Evolutionary conservation across 2,113 vertebrate species (phyloP), one percentile per base, ranked within the genome.

Genomic region (Ptyas mucosa): DNA sequence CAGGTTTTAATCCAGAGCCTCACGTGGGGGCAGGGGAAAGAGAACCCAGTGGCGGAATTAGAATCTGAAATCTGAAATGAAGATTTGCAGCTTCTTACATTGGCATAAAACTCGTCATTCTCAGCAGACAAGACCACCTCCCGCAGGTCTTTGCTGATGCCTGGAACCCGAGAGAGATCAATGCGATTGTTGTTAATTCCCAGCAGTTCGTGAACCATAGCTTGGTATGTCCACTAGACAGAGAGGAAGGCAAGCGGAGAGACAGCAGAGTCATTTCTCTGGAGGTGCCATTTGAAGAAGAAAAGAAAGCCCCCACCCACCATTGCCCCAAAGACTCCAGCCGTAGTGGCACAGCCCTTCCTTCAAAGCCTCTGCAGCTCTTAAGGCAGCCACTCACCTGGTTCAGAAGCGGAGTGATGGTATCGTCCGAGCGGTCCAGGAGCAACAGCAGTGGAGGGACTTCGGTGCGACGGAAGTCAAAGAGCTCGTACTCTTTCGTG

Each of bases 131-230:
- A 97, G 2, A 99, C 99, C 88, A 99, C 99, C 91, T 99, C 99
- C 26, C 96, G 96, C 88, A 99, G 98, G 86, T 99, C 99, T 95
- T 98, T 99, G 95, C 97, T 99, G 96, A 99, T 98, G 8, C 99
- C 99, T 0, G 99, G 99, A 1, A 99, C 99, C 7, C 98, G 97
- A 8, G 99, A 99, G 85, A 99, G 97, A 96, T 99, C 99, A 52
- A 99, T 99, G 75, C 99, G 97, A 96, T 99, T 99, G 98, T 99
- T 99, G 98, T 99, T 99, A 75, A 99, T 98, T 5, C 99, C 99
- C 87, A 99, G 97, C 23, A 99, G 93, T 93, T 99, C 99, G 0
- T 99, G 99, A 1, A 99, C 99, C 99, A 99, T 99, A 1, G 99
- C 99, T 97, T 99, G 99, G 95, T 99, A 99, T 0, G 99, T 99